Base-by-base conservation (phyloP, 64 coral and sea anemone genomes). In the Exaiptasia diaphana region DNA sequence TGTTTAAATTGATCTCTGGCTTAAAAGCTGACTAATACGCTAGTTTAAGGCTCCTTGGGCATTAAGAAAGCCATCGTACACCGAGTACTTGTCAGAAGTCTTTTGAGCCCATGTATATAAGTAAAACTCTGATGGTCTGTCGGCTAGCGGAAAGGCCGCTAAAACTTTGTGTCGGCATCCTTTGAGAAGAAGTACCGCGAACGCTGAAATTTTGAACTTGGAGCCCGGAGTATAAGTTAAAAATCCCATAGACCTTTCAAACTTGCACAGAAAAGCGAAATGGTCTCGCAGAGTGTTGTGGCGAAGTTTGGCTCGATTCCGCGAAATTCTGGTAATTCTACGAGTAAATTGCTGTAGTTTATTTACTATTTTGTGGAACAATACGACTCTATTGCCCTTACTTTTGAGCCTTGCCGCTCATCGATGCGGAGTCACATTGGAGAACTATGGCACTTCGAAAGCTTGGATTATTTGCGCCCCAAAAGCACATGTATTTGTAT, bases 341-440 rank as follows among this genome's bases (percentile, higher is more conserved):
- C 68, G 29, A 41, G 21, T 32, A 68, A 61, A 54, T 44, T 64
- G 27, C 61, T 82, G 15, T 56, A 84, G 80, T 85, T 95, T 95
- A 95, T 95, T 95, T 95, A 95, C 91, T 95, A 95, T 89, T 95
- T 93, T 95, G 57, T 78, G 59, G 85, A 95, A 95, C 91, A 95
- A 95, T 95, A 95, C 87, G 73, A 85, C 90, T 78, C 74, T 73
- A 62, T 76, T 63, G 50, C 74, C 68, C 50, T 68, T 65, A 95
- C 79, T 89, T 74, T 95, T 95, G 87, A 88, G 68, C 68, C 65
- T 89, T 52, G 72, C 91, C 91, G 91, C 91, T 82, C 67, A 27
- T 50, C 25, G 76, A 80, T 26, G 74, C 50, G 29, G 67, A 80
- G 76, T 73, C 61, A 65, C 61, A 65, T 23, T 64, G 42, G 7